A percentile compares a stretch with the other conserved stretches of the same genome.
These are phyloP conservation scores for Chascanopsetta lugubris DNA, from an alignment of 2,113 vertebrate species.

Conservation along the genomic window DNA sequence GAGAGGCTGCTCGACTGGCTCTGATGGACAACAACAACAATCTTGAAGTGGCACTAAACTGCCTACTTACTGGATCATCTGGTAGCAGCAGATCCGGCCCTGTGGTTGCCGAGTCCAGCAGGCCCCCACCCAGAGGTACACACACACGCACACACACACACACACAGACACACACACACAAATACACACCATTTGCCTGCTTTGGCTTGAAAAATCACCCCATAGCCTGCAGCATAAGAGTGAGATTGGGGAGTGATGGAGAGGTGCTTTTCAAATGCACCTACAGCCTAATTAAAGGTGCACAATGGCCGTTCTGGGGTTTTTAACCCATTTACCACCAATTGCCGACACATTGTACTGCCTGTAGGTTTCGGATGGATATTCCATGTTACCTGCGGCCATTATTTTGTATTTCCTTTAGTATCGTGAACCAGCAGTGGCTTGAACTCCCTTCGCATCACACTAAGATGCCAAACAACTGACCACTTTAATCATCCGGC, in stretches of 20 bases:
- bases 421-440: conserved; percentile 6
- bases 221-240: conserved; percentile 2
- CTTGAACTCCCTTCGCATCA: conserved; percentile 1
- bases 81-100: conserved; percentile 83
- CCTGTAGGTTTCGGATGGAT: conserved; percentile 36
- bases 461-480: not conserved
- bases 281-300: conserved; percentile 32
- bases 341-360: conserved; percentile 22
- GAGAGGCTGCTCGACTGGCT: conserved; percentile 91
- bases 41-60: conserved; percentile 93
- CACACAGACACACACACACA: conserved; percentile 16
- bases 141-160: conserved; percentile 11
- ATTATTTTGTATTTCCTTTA: conserved; percentile 35
- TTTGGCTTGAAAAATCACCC: conserved; percentile 12
- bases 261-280: conserved; percentile 10
- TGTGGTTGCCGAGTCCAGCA: conserved; percentile 50
- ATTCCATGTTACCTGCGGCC: conserved; percentile 7
- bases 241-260: not conserved
- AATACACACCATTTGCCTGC: not conserved
- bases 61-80: conserved; percentile 86
- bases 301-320: conserved; percentile 8
- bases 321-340: conserved; percentile 42
- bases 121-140: conserved; percentile 68
- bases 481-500: not conserved
- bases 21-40: conserved; percentile 97